phyloP scores from a whole-genome alignment of 2,888 invertebrate species.

The Pollenia labialis region DNA sequence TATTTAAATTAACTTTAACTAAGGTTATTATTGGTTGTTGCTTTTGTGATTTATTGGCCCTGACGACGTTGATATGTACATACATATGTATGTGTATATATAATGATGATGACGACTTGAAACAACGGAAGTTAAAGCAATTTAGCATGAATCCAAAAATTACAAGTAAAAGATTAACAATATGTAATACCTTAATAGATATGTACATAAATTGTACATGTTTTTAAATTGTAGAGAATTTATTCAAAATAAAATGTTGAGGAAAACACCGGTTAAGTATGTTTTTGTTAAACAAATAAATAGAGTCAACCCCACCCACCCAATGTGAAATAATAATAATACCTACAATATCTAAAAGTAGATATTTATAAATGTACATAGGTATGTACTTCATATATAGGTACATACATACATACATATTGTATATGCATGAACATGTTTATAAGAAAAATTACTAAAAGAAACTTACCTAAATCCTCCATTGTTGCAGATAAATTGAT shows the following conservation, averaged over 20 bases:
- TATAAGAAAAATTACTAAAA: neutral
- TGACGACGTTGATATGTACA: slow-evolving; percentile 2
- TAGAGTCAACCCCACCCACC: slow-evolving; percentile 66
- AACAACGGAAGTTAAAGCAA: slow-evolving; percentile 51
- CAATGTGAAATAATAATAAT: slow-evolving; percentile 24
- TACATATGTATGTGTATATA: too few relatives aligned
- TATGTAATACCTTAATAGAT: neutral
- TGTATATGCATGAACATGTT: neutral
- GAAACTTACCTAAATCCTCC: slow-evolving; percentile 71
- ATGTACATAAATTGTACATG: too few relatives aligned
- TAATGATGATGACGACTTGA: slow-evolving; percentile 31
- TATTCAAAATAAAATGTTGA: neutral
- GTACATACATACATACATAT: too few relatives aligned
- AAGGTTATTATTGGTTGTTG: slow-evolving; percentile 42
- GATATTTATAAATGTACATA: neutral
- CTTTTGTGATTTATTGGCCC: slow-evolving; percentile 44
- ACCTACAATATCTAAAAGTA: neutral
- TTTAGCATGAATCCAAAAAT: slow-evolving; percentile 11
- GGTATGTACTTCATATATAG: too few relatives aligned
- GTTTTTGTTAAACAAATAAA: slow-evolving; percentile 8
- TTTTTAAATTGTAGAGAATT: neutral
- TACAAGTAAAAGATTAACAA: slow-evolving; percentile 39
- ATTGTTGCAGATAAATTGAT: slow-evolving; percentile 48
- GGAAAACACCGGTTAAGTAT: slow-evolving; percentile 60
- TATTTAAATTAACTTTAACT: slow-evolving; percentile 61